These are phyloP conservation scores for Promerops cafer DNA, from an alignment of 2,113 vertebrate genomes.

Conservation along the genomic window DNA sequence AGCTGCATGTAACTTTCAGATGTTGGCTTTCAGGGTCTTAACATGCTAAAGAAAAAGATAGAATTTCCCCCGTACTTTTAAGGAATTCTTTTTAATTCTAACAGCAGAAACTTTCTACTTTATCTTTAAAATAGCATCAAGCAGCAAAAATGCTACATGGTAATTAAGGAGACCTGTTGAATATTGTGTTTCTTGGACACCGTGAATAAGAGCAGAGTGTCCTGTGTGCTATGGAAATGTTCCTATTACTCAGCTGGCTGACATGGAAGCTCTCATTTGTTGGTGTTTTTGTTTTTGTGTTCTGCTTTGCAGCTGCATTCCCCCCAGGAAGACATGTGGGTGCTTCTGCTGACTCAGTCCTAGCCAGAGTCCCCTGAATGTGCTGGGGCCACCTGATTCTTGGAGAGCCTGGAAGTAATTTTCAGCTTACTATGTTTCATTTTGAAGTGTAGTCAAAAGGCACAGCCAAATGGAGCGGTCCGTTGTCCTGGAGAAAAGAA, in stretches of 20 bases:
- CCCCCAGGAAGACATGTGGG: not conserved
- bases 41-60: not conserved
- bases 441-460: not conserved
- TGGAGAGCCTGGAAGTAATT: constrained; percentile 38
- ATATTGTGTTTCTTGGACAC: not conserved
- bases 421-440: not conserved
- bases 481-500: not conserved
- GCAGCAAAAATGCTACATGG: not conserved
- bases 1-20: not conserved
- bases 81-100: not conserved
- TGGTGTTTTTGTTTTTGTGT: constrained; percentile 44
- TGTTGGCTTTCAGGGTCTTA: not conserved
- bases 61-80: fast-evolving
- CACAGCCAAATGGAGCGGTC: not conserved
- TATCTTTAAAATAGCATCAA: not conserved
- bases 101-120: not conserved
- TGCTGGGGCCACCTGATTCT: not conserved
- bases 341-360: constrained; percentile 43
- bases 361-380: not conserved
- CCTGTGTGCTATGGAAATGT: constrained; percentile 2
- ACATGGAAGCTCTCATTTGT: constrained; percentile 17
- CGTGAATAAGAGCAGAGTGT: not conserved
- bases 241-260: constrained; percentile 41
- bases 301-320: constrained; percentile 41
- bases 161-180: not conserved